Evolutionary conservation across 2,113 vertebrate genomes (phyloP), one percentile per base, ranked within the genome.

Genomic region (Cochlearius cochlearius): DNA sequence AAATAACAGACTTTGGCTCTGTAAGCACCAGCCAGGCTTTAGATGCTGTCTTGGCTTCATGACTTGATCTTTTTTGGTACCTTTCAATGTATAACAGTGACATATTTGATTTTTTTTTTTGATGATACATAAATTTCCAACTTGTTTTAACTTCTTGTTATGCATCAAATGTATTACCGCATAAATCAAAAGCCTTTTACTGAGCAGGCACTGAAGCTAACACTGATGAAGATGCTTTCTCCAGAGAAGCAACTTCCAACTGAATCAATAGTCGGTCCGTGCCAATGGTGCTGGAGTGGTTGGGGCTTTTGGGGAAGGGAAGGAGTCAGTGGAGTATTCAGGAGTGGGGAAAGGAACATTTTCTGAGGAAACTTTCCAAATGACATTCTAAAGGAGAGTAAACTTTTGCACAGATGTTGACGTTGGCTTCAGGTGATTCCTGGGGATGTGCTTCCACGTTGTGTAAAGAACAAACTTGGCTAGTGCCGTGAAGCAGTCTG

Each of bases 401-500:
- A 60, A 12, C 36, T 55, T 84, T 88, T 67, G 53, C 76, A 47
- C 38, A 85, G 60, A 52, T 82, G 45, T 81, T 66, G 72, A 23
- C 5, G 1, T 17, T 94, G 76, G 25, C 62, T 88, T 79, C n/a
- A 55, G 47, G 41, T 69, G 17, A n/a, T 92, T 91, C 29, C 88
- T 81, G 64, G 78, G 77, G 41, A 43, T 73, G n/a, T 29, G 29
- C 18, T 93, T 94, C 56, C 45, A 43, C 1, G 0, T 72, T 41
- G 45, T n/a, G 12, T 59, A 50, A 64, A 80, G 69, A 69, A 15
- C 25, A 88, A 23, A 84, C 25, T 12, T 66, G 50, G 27, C 19
- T 12, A 21, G 30, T 11, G 4, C 32, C 41, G 34, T 55, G n/a
- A 80, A 73, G 0, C 18, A n/a, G 25, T 47, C 0, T 43, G 5